Percentiles rank a stretch among this genome's conserved stretches.
These are phyloP conservation scores for Heterohyrax brucei DNA, from an alignment of 2,797 vertebrate species.

Conservation along the genomic window DNA sequence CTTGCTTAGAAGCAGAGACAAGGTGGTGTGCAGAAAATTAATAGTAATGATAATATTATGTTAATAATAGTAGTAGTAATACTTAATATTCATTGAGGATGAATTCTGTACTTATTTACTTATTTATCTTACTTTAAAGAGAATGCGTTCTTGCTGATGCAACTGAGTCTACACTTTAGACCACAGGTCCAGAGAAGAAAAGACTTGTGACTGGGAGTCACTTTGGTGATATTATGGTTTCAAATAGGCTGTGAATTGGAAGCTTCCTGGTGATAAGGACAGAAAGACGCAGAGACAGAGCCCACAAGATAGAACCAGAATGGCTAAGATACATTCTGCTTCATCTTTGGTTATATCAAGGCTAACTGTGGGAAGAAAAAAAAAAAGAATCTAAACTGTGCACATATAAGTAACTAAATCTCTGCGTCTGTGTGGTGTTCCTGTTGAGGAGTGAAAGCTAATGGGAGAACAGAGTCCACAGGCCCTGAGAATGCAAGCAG, in stretches of 20 bases:
- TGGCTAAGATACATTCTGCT: neutral
- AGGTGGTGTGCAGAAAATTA: neutral
- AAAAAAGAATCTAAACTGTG: neutral
- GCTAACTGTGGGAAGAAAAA: neutral
- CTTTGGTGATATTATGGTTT: slow-evolving; percentile 59
- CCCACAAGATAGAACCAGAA: neutral
- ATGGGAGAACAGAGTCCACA: slow-evolving; percentile 40
- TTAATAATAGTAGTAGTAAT: neutral
- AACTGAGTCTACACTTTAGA: neutral
- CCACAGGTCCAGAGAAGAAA: neutral
- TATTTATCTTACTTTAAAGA: too few relatives aligned
- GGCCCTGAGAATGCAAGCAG: neutral
- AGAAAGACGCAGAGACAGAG: neutral
- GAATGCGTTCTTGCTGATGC: too few relatives aligned
- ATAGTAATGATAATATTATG: neutral
- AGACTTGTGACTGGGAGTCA: neutral
- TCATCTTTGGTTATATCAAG: neutral
- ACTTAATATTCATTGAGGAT: neutral
- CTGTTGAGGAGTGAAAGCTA: slow-evolving; percentile 60
- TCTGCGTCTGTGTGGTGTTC: neutral
- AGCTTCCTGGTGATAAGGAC: neutral
- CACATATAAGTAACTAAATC: neutral
- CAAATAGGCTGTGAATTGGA: slow-evolving; percentile 32
- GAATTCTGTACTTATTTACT: too few relatives aligned
- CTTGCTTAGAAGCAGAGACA: neutral